Conservation (phyloP, 1,140 invertebrate species). For the Drosophila seguyi region DNA sequence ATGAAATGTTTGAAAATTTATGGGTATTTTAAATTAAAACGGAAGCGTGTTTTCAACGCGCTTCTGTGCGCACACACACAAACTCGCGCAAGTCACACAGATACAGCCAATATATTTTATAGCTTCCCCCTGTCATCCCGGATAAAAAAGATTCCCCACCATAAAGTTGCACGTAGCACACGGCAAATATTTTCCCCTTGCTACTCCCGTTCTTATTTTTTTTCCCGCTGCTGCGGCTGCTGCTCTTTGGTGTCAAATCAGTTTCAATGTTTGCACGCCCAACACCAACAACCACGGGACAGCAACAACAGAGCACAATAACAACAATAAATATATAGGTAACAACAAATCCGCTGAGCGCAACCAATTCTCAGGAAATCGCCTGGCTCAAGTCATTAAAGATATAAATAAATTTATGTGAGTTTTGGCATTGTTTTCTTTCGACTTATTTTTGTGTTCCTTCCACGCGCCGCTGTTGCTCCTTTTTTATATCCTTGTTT, state of each 20-base stretch:
- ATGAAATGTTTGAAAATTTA: conserved; percentile 85
- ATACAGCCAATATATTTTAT: conserved; percentile 82
- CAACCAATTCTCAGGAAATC: conserved; percentile 74
- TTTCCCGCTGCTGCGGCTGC: conserved; percentile 12
- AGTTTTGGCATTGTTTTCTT: conserved; percentile 70
- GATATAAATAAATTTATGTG: conserved; percentile 85
- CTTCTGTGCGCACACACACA: conserved; percentile 37
- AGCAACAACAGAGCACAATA: conserved; percentile 25
- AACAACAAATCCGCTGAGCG: conserved; percentile 48
- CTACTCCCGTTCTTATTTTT: conserved; percentile 6
- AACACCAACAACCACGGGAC: conserved; percentile 21
- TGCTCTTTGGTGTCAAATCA: conserved; percentile 74
- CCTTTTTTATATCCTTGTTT: conserved; percentile 2
- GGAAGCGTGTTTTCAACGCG: conserved; percentile 84
- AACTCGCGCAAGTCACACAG: conserved; percentile 24
- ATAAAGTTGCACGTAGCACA: conserved; percentile 79
- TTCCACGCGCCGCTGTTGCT: not conserved
- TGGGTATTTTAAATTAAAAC: conserved; percentile 85
- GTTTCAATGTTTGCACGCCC: conserved; percentile 79
- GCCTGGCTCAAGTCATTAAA: conserved; percentile 83
- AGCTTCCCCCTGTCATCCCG: conserved; percentile 49
- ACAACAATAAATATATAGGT: conserved; percentile 32
- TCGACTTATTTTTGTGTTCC: conserved; percentile 3
- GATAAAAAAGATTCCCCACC: conserved; percentile 31
- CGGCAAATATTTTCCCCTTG: conserved; percentile 54